Evolutionary conservation across 2,113 vertebrate species (phyloP).

Genomic region (Amblyornis subalaris): DNA sequence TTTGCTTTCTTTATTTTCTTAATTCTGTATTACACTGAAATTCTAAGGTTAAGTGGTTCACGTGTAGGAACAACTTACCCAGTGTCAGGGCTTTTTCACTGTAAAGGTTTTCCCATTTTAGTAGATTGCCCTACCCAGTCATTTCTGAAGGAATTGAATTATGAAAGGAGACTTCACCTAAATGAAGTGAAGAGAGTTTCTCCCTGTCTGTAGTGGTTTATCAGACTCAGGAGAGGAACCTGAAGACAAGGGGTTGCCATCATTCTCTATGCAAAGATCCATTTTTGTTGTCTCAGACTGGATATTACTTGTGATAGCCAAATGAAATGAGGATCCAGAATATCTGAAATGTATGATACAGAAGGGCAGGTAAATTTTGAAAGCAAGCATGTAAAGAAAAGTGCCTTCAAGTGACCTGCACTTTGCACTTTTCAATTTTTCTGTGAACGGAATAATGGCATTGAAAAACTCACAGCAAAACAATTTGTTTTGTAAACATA

Average conservation of each 20-base stretch:
- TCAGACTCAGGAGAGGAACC: not conserved
- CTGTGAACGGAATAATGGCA: not conserved
- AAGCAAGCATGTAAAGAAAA: not conserved
- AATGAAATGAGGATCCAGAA: not conserved
- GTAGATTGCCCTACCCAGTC: not conserved
- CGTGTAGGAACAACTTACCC: not conserved
- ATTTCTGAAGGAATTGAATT: not conserved
- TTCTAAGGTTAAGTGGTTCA: not conserved
- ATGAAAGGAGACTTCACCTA: not conserved
- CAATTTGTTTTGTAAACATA: not conserved
- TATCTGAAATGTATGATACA: not conserved
- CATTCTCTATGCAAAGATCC: not conserved
- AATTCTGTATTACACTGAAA: not conserved
- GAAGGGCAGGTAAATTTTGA: not conserved
- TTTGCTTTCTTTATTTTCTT: not conserved
- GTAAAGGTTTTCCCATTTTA: not conserved
- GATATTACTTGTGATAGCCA: not conserved
- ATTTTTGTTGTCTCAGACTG: not conserved
- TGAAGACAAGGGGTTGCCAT: not conserved
- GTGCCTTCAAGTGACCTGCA: not conserved
- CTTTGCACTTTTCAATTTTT: not conserved
- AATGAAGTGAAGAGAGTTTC: not conserved
- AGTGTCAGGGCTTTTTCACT: not conserved
- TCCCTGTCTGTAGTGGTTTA: not conserved
- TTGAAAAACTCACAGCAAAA: not conserved